Conservation (phyloP, 2,113 vertebrate species). For the Actenoides hombroni region DNA sequence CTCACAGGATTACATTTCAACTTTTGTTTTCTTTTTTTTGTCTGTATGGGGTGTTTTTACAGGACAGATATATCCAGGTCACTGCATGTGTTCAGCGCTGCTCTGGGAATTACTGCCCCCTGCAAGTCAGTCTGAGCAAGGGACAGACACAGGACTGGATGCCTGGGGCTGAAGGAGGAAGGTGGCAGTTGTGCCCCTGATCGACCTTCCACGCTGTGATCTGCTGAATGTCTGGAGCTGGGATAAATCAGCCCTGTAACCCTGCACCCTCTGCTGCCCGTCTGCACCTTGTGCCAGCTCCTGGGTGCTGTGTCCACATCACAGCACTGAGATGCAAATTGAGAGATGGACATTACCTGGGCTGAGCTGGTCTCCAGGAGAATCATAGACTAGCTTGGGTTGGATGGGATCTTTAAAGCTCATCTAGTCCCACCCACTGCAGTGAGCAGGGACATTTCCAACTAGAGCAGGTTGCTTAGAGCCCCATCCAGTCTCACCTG, state of each 20-base stretch:
- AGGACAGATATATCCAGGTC: not conserved
- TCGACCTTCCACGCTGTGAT: accelerated
- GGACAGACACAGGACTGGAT: accelerated
- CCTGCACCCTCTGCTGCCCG: not conserved
- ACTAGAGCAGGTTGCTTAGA: not conserved
- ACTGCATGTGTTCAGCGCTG: accelerated
- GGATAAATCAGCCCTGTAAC: not conserved
- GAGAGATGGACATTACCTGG: not conserved
- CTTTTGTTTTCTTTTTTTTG: not conserved
- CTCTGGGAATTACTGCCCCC: not conserved
- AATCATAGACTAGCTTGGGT: not conserved
- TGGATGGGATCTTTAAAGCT: not conserved
- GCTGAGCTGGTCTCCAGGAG: not conserved
- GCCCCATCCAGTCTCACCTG: not conserved
- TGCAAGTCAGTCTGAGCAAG: not conserved
- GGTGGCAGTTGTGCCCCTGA: no score
- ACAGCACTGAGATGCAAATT: no score
- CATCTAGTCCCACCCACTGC: not conserved
- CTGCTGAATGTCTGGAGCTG: accelerated
- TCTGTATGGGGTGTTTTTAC: not conserved
- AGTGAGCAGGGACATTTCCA: not conserved
- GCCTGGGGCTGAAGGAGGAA: not conserved
- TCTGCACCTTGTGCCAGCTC: not conserved
- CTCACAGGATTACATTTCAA: not conserved
- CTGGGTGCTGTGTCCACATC: not conserved